Conservation (phyloP, 1,140 invertebrate species). For the Sarcophaga peregrina region DNA sequence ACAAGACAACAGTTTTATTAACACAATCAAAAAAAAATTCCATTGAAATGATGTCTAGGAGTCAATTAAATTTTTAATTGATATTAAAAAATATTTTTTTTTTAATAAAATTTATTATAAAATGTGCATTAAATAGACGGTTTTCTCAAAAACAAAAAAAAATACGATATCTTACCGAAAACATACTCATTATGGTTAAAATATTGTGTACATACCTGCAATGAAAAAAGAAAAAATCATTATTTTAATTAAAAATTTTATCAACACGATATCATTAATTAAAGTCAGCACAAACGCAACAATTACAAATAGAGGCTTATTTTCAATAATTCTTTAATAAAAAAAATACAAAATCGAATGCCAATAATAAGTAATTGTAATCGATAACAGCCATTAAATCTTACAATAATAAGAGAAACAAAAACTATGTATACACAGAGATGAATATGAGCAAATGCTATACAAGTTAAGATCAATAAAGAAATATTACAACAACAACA, state of each 20-base stretch:
- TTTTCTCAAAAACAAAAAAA: too few species aligned
- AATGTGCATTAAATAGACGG: too few species aligned
- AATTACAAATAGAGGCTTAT: background rate
- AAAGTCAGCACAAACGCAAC: too few species aligned
- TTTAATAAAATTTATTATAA: too few species aligned
- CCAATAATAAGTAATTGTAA: background rate
- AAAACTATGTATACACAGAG: background rate
- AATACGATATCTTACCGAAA: too few species aligned
- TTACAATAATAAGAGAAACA: background rate
- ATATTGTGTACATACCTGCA: slow-evolving; percentile 27
- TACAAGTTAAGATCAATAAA: slow-evolving; percentile 13
- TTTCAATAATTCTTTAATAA: background rate
- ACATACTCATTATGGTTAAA: too few species aligned
- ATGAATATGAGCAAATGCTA: background rate
- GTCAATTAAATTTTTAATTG: too few species aligned
- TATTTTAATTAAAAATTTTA: slow-evolving; percentile 33
- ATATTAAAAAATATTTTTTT: too few species aligned
- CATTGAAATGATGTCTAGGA: too few species aligned
- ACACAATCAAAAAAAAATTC: too few species aligned
- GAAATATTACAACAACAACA: slow-evolving; percentile 31
- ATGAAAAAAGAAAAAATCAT: slow-evolving; percentile 28
- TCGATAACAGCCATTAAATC: slow-evolving; percentile 19
- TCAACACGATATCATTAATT: background rate
- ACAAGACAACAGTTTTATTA: too few species aligned
- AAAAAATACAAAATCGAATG: background rate